These are phyloP conservation scores for Tolypeutes matacus DNA, from an alignment of 2,797 vertebrate species.

Conservation along the genomic window DNA sequence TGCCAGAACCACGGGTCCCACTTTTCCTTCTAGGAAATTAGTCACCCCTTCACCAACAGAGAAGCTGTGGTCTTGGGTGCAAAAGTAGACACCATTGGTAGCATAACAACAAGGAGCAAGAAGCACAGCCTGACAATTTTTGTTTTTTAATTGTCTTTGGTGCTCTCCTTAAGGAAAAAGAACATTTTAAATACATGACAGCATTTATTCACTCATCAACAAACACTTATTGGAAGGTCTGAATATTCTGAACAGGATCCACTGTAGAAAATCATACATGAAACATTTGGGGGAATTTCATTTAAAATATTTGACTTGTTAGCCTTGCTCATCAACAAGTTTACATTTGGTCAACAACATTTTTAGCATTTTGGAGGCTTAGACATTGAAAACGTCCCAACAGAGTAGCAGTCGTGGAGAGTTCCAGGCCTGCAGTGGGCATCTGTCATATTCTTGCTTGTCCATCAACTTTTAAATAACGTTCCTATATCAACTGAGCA, in stretches of 20 bases:
- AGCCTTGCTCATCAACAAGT: background rate
- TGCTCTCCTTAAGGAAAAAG: background rate
- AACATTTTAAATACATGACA: background rate
- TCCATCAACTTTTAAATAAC: conserved; percentile 8
- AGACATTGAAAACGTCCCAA: background rate
- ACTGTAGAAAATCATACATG: background rate
- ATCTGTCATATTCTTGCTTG: background rate
- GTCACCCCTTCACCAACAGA: background rate
- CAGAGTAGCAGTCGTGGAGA: background rate
- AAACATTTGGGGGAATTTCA: background rate
- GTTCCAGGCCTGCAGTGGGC: background rate
- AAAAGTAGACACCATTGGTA: background rate
- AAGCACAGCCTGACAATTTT: background rate
- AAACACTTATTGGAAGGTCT: background rate
- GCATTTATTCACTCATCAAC: background rate
- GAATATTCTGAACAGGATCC: background rate
- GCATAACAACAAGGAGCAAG: background rate
- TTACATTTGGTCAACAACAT: background rate
- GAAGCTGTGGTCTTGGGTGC: background rate
- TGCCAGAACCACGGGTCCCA: background rate
- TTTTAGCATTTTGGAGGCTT: background rate
- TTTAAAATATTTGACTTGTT: background rate
- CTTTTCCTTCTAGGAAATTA: background rate
- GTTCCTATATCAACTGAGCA: background rate
- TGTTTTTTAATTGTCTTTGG: background rate